Evolutionary conservation across 1,140 invertebrate genomes (phyloP).

Genomic region (Probaryconus sp.): DNA sequence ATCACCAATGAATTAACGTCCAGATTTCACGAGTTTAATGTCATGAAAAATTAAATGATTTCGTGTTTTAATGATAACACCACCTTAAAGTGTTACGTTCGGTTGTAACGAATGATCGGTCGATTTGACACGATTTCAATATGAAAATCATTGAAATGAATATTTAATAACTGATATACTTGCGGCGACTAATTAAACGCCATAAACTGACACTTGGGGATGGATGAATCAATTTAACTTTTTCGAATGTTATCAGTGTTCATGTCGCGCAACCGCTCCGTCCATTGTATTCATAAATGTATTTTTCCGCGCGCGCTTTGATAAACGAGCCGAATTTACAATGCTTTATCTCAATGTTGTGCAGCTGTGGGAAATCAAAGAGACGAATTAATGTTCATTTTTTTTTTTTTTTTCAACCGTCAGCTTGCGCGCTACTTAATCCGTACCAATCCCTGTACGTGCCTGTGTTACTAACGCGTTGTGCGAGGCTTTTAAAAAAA

Average conservation of each 20-base stretch:
- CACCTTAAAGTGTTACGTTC: no score
- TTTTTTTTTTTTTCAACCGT: conserved; percentile 26
- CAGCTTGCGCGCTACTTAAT: conserved; percentile 36
- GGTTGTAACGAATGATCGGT: no score
- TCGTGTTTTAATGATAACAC: no score
- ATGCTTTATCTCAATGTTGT: conserved; percentile 10
- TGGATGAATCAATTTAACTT: conserved; percentile 18
- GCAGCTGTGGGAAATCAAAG: conserved; percentile 14
- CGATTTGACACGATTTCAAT: not conserved
- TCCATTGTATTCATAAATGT: conserved; percentile 26
- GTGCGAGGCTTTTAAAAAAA: conserved; percentile 16
- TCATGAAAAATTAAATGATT: no score
- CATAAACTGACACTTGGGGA: not conserved
- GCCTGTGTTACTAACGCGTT: conserved; percentile 29
- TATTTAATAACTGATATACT: conserved; percentile 1
- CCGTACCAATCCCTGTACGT: conserved; percentile 44
- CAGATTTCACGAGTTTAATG: no score
- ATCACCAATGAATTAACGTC: no score
- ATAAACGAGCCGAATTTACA: conserved; percentile 12
- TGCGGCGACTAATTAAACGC: not conserved
- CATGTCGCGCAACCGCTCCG: conserved; percentile 11
- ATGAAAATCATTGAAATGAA: not conserved
- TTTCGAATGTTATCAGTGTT: conserved; percentile 19
- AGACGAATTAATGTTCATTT: conserved; percentile 24
- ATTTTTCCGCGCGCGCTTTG: conserved; percentile 14